Conservation (phyloP, 2,797 vertebrate genomes). For the Buceros bicornis region DNA sequence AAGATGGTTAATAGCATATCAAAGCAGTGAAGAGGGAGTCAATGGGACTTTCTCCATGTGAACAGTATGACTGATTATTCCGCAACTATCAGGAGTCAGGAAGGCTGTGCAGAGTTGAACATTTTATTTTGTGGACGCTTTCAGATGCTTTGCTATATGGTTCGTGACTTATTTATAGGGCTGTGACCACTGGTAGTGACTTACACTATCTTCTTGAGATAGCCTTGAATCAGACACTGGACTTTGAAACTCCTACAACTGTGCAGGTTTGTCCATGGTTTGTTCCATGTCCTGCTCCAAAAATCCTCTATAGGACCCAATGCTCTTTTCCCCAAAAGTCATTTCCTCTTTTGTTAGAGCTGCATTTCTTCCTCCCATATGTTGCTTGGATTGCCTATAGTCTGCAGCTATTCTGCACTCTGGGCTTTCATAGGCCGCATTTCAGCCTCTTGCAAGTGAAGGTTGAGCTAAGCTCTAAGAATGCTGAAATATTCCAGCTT, state of each 20-base stretch:
- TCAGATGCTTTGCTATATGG: background rate
- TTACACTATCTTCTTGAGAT: slow-evolving; percentile 27
- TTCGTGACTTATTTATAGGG: slow-evolving; percentile 43
- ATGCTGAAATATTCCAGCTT: slow-evolving; percentile 24
- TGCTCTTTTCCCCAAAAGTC: background rate
- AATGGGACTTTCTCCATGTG: background rate
- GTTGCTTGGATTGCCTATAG: background rate
- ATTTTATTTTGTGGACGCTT: slow-evolving; percentile 17
- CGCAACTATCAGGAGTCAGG: background rate
- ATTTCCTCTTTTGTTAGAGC: background rate
- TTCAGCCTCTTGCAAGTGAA: slow-evolving; percentile 19
- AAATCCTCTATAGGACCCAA: background rate
- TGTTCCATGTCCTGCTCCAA: slow-evolving; percentile 3
- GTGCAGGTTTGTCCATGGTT: background rate
- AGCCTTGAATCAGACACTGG: background rate
- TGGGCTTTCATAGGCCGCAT: background rate
- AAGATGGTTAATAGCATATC: slow-evolving; percentile 46
- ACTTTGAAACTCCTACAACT: background rate
- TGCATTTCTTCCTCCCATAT: background rate
- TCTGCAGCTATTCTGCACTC: slow-evolving; percentile 15
- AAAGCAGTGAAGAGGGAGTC: background rate
- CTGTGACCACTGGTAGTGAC: background rate
- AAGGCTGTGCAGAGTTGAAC: background rate
- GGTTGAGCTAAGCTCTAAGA: slow-evolving; percentile 7
- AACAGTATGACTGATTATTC: background rate